phyloP scores from a whole-genome alignment of 2,113 vertebrate genomes.

The Dipodomys ordii region DNA sequence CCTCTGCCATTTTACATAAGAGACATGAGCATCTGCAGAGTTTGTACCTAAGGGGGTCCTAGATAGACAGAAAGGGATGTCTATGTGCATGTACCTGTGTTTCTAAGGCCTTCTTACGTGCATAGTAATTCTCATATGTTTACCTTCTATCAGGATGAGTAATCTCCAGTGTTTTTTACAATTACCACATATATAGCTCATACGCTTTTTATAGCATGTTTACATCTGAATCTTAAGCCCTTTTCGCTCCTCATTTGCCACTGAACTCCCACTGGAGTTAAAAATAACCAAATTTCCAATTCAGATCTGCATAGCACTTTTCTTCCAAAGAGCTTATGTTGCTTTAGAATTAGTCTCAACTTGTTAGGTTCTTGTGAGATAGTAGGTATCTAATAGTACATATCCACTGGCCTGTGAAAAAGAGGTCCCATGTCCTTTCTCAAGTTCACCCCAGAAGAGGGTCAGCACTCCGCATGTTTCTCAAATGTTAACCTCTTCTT shows the following conservation, averaged over 20 bases:
- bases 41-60: not conserved
- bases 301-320: constrained; percentile 60
- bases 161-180: constrained; percentile 61
- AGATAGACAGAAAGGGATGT: too few species aligned
- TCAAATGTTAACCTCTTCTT: not conserved
- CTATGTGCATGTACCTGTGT: not conserved
- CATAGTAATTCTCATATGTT: constrained; percentile 55
- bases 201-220: constrained; percentile 66
- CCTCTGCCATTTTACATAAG: not conserved
- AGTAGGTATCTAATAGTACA: constrained; percentile 50
- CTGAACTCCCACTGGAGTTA: constrained; percentile 72
- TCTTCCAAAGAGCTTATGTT: constrained; percentile 53
- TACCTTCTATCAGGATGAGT: constrained; percentile 43
- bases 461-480: not conserved
- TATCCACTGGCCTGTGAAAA: not conserved
- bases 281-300: constrained; percentile 77
- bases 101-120: not conserved
- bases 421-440: not conserved
- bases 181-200: constrained; percentile 50
- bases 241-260: constrained; percentile 64
- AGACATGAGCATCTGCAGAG: not conserved
- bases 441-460: not conserved
- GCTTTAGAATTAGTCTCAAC: constrained; percentile 53
- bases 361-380: constrained; percentile 21
- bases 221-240: constrained; percentile 58